Percentiles rank a stretch among this genome's conserved stretches.
Evolutionary conservation across 2,888 invertebrate species (phyloP).

Genomic region (Ormyrus labotus): DNA sequence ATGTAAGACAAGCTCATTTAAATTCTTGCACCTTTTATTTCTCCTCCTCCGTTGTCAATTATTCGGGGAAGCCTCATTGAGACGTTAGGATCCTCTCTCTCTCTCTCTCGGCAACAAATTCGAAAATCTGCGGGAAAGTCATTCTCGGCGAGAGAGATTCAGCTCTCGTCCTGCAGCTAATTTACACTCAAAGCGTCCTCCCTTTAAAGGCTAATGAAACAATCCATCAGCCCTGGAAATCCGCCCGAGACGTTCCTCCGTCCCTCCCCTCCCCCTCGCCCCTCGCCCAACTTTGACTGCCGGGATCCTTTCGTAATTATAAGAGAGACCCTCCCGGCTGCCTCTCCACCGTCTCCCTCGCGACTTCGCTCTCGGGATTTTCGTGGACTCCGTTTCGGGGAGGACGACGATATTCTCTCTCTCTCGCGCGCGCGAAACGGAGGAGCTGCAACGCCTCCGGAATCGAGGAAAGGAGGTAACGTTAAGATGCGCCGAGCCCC

Average conservation of each 20-base stretch:
- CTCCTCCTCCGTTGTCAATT: no score
- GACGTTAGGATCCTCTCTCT: background rate
- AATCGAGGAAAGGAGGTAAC: background rate
- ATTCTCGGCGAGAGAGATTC: no score
- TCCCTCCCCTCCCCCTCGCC: no score
- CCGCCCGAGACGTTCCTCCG: background rate
- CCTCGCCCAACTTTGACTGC: background rate
- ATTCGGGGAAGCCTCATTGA: no score
- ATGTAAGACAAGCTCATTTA: no score
- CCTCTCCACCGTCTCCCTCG: background rate
- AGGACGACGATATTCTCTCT: background rate
- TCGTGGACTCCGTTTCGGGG: background rate
- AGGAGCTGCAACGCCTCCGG: background rate
- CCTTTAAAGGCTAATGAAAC: conserved; percentile 13
- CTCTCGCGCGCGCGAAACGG: background rate
- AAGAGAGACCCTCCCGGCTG: background rate
- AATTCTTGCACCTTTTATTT: no score
- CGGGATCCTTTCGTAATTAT: conserved; percentile 10
- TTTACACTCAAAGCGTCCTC: no score
- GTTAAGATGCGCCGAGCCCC: background rate
- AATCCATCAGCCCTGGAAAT: conserved; percentile 19
- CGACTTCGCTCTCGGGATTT: background rate
- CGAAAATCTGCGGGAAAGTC: background rate
- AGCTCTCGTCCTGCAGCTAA: no score
- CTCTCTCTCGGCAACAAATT: background rate